Evolutionary conservation across 2,113 vertebrate species (phyloP).

Genomic region (Halichoeres trimaculatus): DNA sequence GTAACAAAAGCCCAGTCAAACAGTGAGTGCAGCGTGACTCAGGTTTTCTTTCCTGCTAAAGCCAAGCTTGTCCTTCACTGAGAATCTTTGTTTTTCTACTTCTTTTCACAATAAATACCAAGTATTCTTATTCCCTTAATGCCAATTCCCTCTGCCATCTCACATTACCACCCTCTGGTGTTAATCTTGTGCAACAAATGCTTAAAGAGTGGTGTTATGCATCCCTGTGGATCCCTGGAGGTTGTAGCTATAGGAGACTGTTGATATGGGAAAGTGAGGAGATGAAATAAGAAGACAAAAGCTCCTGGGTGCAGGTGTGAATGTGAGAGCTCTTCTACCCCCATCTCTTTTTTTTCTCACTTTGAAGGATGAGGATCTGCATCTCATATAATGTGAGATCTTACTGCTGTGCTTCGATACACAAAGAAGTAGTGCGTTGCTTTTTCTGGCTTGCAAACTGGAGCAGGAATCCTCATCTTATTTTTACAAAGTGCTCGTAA

Average conservation of each 20-base stretch:
- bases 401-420: slow-evolving; percentile 33
- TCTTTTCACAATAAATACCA: slow-evolving; percentile 17
- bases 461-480: slow-evolving; percentile 23
- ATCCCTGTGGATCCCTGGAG: slow-evolving; percentile 35
- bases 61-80: slow-evolving; percentile 45
- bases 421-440: slow-evolving; percentile 21
- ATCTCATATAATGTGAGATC: slow-evolving; percentile 14
- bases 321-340: slow-evolving; percentile 29
- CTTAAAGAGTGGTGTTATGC: slow-evolving; percentile 1
- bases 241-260: slow-evolving; percentile 67
- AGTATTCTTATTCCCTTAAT: neutral
- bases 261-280: slow-evolving; percentile 61
- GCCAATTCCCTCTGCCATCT: slow-evolving; percentile 1
- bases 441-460: slow-evolving; percentile 27
- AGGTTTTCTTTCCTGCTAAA: slow-evolving; percentile 20
- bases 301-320: slow-evolving; percentile 45
- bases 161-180: slow-evolving; percentile 6
- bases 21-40: slow-evolving; percentile 51
- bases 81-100: slow-evolving; percentile 15
- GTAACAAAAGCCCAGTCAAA: slow-evolving; percentile 57
- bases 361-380: slow-evolving; percentile 11
- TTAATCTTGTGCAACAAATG: slow-evolving; percentile 16
- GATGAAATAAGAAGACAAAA: slow-evolving; percentile 34
- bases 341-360: slow-evolving; percentile 21
- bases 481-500: slow-evolving; percentile 27